Conservation (phyloP, 2,113 vertebrate species). For the Ptilonorhynchus violaceus region DNA sequence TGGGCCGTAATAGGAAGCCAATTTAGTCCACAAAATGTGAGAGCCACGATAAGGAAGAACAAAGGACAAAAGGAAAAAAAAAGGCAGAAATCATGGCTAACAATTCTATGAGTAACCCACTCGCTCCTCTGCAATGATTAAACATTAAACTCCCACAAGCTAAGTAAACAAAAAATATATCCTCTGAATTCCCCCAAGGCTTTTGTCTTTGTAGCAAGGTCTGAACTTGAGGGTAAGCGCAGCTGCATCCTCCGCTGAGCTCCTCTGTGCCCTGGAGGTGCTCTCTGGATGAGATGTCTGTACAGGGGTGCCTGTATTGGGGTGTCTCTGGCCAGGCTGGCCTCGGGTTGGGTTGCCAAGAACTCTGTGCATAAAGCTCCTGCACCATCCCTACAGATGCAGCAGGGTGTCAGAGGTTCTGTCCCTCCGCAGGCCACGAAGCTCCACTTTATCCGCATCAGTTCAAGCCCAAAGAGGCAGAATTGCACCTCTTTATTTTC, state of each 20-base stretch:
- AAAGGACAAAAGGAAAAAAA: conserved; percentile 41
- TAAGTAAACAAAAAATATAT: conserved; percentile 2
- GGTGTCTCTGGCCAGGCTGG: neutral
- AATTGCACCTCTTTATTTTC: too few relatives aligned
- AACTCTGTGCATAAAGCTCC: neutral
- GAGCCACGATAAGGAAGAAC: neutral
- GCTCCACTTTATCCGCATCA: neutral
- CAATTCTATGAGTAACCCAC: conserved; percentile 33
- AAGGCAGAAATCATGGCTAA: conserved; percentile 17
- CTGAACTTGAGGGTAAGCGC: neutral
- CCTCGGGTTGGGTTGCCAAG: neutral
- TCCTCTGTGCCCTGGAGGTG: neutral
- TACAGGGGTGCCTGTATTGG: rapidly evolving
- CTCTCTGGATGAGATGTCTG: neutral
- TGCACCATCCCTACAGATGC: neutral
- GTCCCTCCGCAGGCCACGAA: neutral
- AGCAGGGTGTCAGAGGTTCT: neutral
- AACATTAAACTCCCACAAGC: conserved; percentile 52
- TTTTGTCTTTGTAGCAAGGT: neutral
- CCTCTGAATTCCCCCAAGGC: neutral
- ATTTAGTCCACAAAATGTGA: neutral
- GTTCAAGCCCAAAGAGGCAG: neutral
- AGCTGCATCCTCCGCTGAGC: neutral
- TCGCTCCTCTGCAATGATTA: conserved; percentile 22
- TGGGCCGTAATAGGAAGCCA: neutral